A percentile compares a stretch with the other conserved stretches of the same genome.
Evolutionary conservation across 2,113 vertebrate species (phyloP).

Genomic region (Cnemophilus loriae): DNA sequence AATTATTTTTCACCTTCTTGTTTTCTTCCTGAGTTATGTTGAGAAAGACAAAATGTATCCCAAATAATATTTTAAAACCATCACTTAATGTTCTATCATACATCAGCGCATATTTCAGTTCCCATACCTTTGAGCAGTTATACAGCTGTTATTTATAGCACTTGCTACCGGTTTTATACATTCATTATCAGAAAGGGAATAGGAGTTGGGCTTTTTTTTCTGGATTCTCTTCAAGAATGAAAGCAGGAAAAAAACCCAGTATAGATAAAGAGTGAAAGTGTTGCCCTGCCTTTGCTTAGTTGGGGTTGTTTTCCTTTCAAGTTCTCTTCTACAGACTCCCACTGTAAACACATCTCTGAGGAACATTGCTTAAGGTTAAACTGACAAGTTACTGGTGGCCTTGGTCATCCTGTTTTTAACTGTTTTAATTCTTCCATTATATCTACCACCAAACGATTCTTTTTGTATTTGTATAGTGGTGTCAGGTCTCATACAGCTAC

Average conservation of each 20-base stretch:
- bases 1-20: background rate
- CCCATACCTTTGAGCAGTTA: background rate
- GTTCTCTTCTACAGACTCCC: background rate
- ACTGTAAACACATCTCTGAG: background rate
- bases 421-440: background rate
- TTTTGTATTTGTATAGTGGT: background rate
- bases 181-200: constrained; percentile 34
- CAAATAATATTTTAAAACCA: constrained; percentile 28
- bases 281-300: background rate
- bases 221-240: background rate
- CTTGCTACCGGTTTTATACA: background rate
- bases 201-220: background rate
- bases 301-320: background rate
- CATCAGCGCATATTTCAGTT: background rate
- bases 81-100: background rate
- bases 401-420: background rate
- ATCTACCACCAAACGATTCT: background rate
- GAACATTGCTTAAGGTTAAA: background rate
- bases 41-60: background rate
- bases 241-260: background rate
- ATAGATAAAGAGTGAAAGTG: background rate
- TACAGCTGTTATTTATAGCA: constrained; percentile 14
- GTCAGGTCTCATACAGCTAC: background rate
- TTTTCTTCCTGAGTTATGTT: background rate
- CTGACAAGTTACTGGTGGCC: background rate